phyloP scores from a whole-genome alignment of 2,797 vertebrate species.

The Tarsius wallacei region DNA sequence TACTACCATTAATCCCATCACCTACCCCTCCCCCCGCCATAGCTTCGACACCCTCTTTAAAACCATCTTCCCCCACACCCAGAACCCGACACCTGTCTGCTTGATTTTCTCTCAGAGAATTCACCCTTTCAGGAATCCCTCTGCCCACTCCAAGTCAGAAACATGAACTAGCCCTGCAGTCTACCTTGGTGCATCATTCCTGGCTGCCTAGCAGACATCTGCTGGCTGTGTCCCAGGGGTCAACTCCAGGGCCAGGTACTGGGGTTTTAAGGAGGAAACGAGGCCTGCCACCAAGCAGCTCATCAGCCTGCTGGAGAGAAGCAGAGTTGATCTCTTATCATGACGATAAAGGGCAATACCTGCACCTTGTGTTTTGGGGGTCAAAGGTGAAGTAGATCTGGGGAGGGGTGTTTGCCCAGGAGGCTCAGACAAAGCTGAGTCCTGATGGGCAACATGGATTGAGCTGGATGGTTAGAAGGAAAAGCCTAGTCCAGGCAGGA shows the following conservation, averaged over 20 bases:
- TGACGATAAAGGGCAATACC: accelerated
- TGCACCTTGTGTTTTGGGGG: neutral
- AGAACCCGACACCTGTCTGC: accelerated
- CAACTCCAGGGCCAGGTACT: neutral
- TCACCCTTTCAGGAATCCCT: neutral
- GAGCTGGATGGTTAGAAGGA: neutral
- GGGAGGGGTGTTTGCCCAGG: too few species aligned
- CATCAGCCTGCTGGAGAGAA: neutral
- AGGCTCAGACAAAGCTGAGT: accelerated
- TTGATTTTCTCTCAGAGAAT: neutral
- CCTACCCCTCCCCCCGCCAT: too few species aligned
- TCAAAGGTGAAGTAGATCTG: too few species aligned
- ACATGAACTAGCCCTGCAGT: accelerated
- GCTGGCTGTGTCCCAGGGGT: accelerated
- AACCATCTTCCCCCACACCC: neutral
- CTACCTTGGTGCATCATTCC: accelerated
- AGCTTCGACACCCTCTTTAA: neutral
- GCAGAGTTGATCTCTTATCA: neutral
- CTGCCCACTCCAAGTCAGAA: too few species aligned
- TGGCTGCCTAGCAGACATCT: accelerated
- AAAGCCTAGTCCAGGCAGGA: neutral
- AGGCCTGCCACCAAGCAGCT: too few species aligned
- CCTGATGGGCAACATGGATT: accelerated
- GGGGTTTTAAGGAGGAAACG: neutral
- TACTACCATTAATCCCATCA: too few species aligned